These are phyloP conservation scores for Rhagonycha lutea DNA, from an alignment of 2,888 invertebrate species.

Conservation along the genomic window DNA sequence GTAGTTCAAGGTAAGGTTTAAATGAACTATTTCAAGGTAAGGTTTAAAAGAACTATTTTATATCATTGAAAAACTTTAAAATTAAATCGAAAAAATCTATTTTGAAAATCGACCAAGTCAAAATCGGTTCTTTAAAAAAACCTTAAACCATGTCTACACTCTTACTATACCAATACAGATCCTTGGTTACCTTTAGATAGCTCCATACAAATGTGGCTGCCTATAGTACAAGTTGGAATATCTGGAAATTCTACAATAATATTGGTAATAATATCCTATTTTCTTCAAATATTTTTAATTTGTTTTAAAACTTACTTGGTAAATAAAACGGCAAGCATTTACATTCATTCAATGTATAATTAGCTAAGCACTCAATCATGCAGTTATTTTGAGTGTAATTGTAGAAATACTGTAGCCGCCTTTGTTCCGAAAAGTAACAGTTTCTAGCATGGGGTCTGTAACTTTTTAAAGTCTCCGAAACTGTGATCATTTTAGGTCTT, in stretches of 20 bases:
- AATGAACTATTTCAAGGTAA: too few species aligned
- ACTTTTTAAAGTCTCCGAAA: constrained; percentile 65
- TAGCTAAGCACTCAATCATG: constrained; percentile 70
- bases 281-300: too few species aligned
- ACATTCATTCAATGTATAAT: constrained; percentile 61
- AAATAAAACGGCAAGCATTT: constrained; percentile 63
- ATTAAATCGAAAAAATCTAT: too few species aligned
- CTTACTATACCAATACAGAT: too few species aligned
- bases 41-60: too few species aligned
- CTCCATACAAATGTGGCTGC: constrained; percentile 5
- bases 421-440: constrained; percentile 69
- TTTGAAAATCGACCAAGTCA: too few species aligned
- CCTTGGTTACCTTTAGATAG: neutral
- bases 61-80: too few species aligned
- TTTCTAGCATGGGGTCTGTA: constrained; percentile 67
- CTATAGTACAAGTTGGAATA: constrained; percentile 27
- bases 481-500: constrained; percentile 73
- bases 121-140: too few species aligned
- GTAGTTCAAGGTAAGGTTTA: too few species aligned
- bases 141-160: too few species aligned
- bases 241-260: constrained; percentile 19
- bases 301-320: constrained; percentile 62
- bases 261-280: constrained; percentile 10
- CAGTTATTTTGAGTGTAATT: constrained; percentile 73
- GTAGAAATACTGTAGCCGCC: constrained; percentile 65